phyloP scores from a whole-genome alignment of 2,888 invertebrate genomes.

The Xanthorhoe designata region DNA sequence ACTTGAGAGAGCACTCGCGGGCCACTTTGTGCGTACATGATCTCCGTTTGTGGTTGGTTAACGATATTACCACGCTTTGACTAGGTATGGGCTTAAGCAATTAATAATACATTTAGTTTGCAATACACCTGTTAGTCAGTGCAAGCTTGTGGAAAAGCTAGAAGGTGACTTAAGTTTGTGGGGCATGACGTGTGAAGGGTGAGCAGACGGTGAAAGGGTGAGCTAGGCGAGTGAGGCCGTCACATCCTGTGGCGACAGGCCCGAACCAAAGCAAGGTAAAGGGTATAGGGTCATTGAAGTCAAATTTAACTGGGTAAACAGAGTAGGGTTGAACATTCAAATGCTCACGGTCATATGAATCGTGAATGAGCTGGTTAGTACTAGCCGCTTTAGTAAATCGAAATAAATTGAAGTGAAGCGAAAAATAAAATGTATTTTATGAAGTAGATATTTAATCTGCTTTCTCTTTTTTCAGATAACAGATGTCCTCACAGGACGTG shows the following conservation, averaged over 20 bases:
- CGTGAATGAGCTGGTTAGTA: slow-evolving; percentile 12
- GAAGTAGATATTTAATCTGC: slow-evolving; percentile 17
- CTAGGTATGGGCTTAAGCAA: slow-evolving; percentile 17
- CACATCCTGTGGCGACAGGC: slow-evolving; percentile 30
- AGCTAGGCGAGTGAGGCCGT: slow-evolving; percentile 15
- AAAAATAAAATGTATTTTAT: slow-evolving; percentile 8
- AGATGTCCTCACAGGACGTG: slow-evolving; percentile 62
- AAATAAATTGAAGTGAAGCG: not conserved
- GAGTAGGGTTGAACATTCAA: not conserved
- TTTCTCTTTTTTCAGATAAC: slow-evolving; percentile 56
- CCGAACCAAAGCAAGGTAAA: slow-evolving; percentile 13
- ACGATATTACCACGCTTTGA: slow-evolving; percentile 46
- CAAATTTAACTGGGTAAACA: slow-evolving; percentile 8
- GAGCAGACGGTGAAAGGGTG: slow-evolving; percentile 21
- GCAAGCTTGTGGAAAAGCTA: slow-evolving; percentile 24
- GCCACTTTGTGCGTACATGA: slow-evolving; percentile 51
- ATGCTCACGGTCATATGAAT: slow-evolving; percentile 4
- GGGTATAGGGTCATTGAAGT: slow-evolving; percentile 12
- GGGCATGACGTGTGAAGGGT: slow-evolving; percentile 24
- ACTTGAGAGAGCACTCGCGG: slow-evolving; percentile 49
- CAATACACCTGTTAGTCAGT: slow-evolving; percentile 25
- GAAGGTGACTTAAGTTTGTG: slow-evolving; percentile 30
- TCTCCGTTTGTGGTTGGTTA: slow-evolving; percentile 51
- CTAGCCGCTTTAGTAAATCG: not conserved
- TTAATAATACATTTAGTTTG: slow-evolving; percentile 34